These are phyloP conservation scores for Eristalis pertinax DNA, from an alignment of 2,888 invertebrate genomes.

Conservation along the genomic window DNA sequence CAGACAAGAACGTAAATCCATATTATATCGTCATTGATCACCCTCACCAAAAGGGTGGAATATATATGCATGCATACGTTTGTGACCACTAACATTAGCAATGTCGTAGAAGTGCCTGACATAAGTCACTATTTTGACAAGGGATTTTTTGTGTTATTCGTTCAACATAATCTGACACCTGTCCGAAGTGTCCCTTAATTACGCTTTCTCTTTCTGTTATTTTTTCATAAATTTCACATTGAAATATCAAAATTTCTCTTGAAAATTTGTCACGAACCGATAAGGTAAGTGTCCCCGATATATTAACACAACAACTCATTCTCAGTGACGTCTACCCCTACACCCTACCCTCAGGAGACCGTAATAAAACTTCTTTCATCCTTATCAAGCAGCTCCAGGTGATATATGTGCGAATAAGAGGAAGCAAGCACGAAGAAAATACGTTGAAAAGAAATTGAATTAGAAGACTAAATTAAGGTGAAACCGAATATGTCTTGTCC, in stretches of 20 bases:
- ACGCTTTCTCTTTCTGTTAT: too few relatives aligned
- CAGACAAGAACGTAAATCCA: too few relatives aligned
- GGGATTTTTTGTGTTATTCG: neutral
- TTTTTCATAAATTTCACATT: neutral
- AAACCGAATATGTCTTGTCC: slow-evolving; percentile 49
- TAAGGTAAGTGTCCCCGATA: neutral
- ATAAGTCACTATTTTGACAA: neutral
- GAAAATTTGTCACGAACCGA: neutral
- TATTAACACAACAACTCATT: neutral
- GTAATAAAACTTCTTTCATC: slow-evolving; percentile 14
- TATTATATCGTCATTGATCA: too few relatives aligned
- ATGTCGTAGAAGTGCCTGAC: neutral
- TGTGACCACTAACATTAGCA: too few relatives aligned
- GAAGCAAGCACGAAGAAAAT: slow-evolving; percentile 2
- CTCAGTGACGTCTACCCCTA: neutral
- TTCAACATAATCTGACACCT: neutral
- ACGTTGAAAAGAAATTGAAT: slow-evolving; percentile 41
- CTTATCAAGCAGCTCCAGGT: slow-evolving; percentile 32
- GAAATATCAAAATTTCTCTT: neutral
- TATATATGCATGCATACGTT: too few relatives aligned
- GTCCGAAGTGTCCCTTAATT: neutral
- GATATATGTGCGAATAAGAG: neutral
- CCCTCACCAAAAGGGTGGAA: too few relatives aligned
- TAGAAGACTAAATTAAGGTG: slow-evolving; percentile 30
- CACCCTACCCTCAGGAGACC: neutral